phyloP scores from a whole-genome alignment of 2,113 vertebrate genomes.

The Micronycteris hirsuta region DNA sequence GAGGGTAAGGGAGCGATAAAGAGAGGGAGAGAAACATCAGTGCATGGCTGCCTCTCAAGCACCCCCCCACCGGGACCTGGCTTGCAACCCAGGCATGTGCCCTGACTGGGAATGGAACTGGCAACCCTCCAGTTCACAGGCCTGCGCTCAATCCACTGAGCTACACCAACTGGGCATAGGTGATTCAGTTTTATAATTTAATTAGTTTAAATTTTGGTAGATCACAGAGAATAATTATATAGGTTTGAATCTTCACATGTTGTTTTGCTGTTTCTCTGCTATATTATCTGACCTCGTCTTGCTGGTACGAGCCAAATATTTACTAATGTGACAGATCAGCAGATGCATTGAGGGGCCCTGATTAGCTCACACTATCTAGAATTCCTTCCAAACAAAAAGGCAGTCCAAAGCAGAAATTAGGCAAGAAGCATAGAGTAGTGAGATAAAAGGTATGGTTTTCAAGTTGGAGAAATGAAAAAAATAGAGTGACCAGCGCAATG shows the following conservation, averaged over 20 bases:
- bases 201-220: neutral
- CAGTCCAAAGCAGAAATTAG: neutral
- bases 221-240: neutral
- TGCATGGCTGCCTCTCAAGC: no score
- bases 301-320: neutral
- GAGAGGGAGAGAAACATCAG: no score
- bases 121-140: no score
- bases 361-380: neutral
- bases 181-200: fast-evolving
- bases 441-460: neutral
- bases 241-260: neutral
- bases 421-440: neutral
- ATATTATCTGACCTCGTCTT: neutral
- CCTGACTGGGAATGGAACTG: no score
- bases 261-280: neutral
- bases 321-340: neutral
- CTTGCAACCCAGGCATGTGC: no score
- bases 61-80: no score
- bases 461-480: no score
- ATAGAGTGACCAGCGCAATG: fast-evolving
- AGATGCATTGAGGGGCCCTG: neutral
- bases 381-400: neutral
- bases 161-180: no score
- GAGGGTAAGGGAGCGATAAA: no score
- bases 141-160: no score